These are phyloP conservation scores for Balaeniceps rex DNA, from an alignment of 2,113 vertebrate species.

Conservation along the genomic window DNA sequence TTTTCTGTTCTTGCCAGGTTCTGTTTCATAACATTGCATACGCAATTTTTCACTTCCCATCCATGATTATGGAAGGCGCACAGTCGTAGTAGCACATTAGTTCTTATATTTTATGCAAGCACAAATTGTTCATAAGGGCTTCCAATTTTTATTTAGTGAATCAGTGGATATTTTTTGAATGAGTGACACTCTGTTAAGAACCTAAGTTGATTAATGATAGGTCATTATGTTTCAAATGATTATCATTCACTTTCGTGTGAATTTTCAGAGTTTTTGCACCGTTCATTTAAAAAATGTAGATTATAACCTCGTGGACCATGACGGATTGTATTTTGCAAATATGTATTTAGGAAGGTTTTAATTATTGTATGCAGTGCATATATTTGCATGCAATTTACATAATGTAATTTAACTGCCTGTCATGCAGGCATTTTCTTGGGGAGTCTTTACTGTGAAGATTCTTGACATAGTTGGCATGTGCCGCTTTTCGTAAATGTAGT, in stretches of 20 bases:
- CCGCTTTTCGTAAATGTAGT: not conserved
- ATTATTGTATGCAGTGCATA: not conserved
- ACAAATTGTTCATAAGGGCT: not conserved
- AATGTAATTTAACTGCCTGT: conserved; percentile 47
- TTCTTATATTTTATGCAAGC: not conserved
- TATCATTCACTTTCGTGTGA: not conserved
- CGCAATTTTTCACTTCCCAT: not conserved
- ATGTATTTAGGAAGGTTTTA: conserved; percentile 35
- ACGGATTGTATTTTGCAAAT: conserved; percentile 58
- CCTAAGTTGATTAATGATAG: not conserved
- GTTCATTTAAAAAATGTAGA: conserved; percentile 13
- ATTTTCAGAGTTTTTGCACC: not conserved
- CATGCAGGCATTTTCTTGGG: not conserved
- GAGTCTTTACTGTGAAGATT: conserved; percentile 4
- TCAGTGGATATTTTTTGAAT: not conserved
- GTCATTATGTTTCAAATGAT: not conserved
- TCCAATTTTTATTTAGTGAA: not conserved
- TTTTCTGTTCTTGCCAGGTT: not conserved
- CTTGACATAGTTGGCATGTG: not conserved
- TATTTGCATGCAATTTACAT: conserved; percentile 54
- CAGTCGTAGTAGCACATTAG: not conserved
- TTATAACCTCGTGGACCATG: conserved; percentile 38
- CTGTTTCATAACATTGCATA: not conserved
- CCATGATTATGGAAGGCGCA: not conserved
- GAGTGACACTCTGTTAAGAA: not conserved